phyloP scores from a whole-genome alignment of 2,888 invertebrate species.

The Silvanus unidentatus region DNA sequence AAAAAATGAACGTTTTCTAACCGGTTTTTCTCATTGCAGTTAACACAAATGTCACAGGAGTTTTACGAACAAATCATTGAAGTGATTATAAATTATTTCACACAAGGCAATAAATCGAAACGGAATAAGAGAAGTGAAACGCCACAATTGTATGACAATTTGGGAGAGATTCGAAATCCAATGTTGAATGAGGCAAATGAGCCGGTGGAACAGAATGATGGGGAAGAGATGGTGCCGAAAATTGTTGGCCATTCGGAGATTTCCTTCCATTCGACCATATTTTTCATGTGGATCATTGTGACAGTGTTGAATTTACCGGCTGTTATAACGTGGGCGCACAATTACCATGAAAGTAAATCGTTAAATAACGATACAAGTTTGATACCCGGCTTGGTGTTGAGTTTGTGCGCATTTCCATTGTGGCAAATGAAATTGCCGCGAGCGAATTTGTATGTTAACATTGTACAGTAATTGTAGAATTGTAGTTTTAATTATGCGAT shows the following conservation, averaged over 20 bases:
- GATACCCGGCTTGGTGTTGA: conserved; percentile 53
- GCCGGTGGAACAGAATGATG: too few relatives aligned
- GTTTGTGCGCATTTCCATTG: conserved; percentile 55
- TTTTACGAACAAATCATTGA: conserved; percentile 55
- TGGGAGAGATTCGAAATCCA: too few relatives aligned
- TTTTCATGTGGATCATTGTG: conserved; percentile 61
- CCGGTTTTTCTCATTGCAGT: conserved; percentile 45
- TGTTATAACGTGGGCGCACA: conserved; percentile 73
- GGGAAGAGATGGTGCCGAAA: conserved; percentile 1
- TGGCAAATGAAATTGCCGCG: conserved; percentile 66
- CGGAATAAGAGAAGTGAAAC: conserved; percentile 11
- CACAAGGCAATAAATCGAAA: conserved; percentile 27
- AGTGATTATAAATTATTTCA: conserved; percentile 35
- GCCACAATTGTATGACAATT: too few relatives aligned
- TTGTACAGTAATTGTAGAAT: too few relatives aligned
- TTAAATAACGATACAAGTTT: conserved; percentile 60
- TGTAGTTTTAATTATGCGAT: conserved; percentile 12
- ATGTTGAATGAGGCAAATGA: too few relatives aligned
- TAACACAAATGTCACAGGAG: conserved; percentile 71
- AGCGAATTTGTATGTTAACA: conserved; percentile 56
- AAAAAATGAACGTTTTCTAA: conserved; percentile 1
- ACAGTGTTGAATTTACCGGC: conserved; percentile 66
- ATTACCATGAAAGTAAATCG: conserved; percentile 61
- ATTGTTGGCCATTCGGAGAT: conserved; percentile 35
- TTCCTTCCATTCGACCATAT: conserved; percentile 68